Evolutionary conservation across 2,888 invertebrate species (phyloP).

Genomic region (Chalcosyrphus nemorum): DNA sequence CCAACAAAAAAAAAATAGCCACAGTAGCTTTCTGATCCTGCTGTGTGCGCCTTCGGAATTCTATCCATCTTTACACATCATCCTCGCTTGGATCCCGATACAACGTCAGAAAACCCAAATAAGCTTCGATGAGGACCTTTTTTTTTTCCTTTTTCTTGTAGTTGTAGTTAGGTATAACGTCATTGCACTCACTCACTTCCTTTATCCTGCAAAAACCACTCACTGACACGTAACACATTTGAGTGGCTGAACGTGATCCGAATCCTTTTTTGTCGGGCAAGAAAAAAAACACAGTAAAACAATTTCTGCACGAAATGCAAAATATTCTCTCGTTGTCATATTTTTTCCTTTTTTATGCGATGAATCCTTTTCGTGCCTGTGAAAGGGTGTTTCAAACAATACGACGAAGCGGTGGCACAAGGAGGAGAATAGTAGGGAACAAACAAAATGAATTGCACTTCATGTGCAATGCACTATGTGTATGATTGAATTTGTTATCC

Average conservation of each 20-base stretch:
- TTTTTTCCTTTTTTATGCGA: neutral
- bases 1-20: constrained; percentile 40
- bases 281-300: constrained; percentile 16
- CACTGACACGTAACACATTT: constrained; percentile 73
- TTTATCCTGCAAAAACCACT: constrained; percentile 66
- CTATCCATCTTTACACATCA: constrained; percentile 35
- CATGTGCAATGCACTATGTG: constrained; percentile 19
- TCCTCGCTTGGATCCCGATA: constrained; percentile 29
- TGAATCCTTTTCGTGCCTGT: constrained; percentile 28
- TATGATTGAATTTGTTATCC: constrained; percentile 59
- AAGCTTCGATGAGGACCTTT: constrained; percentile 22
- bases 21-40: constrained; percentile 22
- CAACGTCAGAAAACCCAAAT: constrained; percentile 53
- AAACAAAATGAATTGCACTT: constrained; percentile 53
- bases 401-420: neutral
- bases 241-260: constrained; percentile 73
- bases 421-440: neutral
- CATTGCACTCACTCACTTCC: constrained; percentile 43
- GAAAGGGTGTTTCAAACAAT: constrained; percentile 5
- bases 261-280: constrained; percentile 52
- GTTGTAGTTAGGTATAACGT: neutral
- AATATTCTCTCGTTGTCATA: constrained; percentile 50
- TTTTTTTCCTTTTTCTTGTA: neutral
- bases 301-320: constrained; percentile 64
- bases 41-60: neutral